Percentiles rank a stretch among this genome's conserved stretches.
These are phyloP conservation scores for Sphyrna mokarran DNA, from an alignment of 2,113 vertebrate genomes.

Conservation along the genomic window DNA sequence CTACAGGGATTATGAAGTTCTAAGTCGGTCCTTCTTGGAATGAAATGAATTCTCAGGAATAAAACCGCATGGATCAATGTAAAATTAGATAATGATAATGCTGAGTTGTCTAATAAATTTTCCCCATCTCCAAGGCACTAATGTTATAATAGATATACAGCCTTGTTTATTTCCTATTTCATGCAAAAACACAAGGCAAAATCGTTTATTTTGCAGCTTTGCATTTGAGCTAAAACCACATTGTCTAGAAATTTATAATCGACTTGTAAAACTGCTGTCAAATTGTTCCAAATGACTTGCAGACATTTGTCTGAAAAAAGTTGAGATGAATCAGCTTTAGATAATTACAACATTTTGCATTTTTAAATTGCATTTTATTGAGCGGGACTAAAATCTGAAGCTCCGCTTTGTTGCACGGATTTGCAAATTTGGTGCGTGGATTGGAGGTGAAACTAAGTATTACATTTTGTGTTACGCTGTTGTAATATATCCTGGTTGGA, in stretches of 20 bases:
- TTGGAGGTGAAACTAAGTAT: constrained; percentile 4
- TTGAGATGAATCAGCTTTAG: not conserved
- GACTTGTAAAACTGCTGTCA: not conserved
- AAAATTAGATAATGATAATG: not conserved
- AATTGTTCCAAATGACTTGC: not conserved
- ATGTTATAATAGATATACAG: not conserved
- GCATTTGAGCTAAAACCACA: not conserved
- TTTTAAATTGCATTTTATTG: not conserved
- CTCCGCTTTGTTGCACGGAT: not conserved
- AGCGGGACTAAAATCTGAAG: not conserved
- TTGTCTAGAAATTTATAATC: not conserved
- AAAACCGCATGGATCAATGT: not conserved
- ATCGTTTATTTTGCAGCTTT: not conserved
- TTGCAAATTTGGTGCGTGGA: not conserved
- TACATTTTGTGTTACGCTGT: not conserved
- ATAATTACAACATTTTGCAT: not conserved
- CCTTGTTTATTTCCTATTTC: not conserved
- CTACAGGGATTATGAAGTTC: not conserved
- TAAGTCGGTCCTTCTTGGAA: not conserved
- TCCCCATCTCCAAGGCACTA: not conserved
- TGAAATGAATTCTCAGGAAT: not conserved
- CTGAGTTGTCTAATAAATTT: not conserved
- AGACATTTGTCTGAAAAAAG: not conserved
- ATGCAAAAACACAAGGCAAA: not conserved
- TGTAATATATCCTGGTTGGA: not conserved